Base-by-base conservation (phyloP, 2,888 invertebrate species). In the Drosophila kambysellisi region DNA sequence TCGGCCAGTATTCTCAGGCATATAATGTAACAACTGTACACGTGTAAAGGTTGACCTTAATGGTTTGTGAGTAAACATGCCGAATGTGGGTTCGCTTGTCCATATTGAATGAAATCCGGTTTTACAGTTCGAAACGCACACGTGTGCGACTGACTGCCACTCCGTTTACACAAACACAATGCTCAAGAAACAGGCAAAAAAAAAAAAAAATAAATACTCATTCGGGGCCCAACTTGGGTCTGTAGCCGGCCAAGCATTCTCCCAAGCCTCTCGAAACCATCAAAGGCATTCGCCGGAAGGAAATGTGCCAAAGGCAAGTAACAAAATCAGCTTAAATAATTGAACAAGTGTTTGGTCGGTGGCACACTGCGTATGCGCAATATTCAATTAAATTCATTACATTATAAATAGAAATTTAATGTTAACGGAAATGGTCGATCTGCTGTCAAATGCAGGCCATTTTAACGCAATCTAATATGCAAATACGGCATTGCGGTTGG, bases 311-410 rank as follows among this genome's bases (percentile, higher is more conserved):
- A 39, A 30, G 29, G 59, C 72, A 51, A 39, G 48, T 50, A 54
- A 53, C 48, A 52, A 74, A 77, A 74, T 79, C 73, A 79, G 59
- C 74, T 53, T 79, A 20, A 81, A 81, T 79, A 77, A 79, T 74
- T 77, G 65, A 81, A 50, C 65, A 68, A 62, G 30, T 71, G 52
- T 35, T 57, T 43, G 50, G 69, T 69, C 41, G 50, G 69, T 69
- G 35, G 33, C 64, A 71, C 64, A 33, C 41, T 58, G 79, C 74
- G 79, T 79, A 79, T 72, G 30, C 67, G 68, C 46, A 72, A 75
- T 70, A 51, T 66, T 37, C 37, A 60, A 59, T 37, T 33, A 9
- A 54, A 48, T 35, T 62, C 48, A 60, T 50, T 54, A 12, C 41
- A 50, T 43, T 63, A 25, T 20, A 53, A 25, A 20, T 32, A 6